These are phyloP conservation scores for Leucozona laternaria DNA, from an alignment of 2,888 invertebrate species.

Conservation along the genomic window DNA sequence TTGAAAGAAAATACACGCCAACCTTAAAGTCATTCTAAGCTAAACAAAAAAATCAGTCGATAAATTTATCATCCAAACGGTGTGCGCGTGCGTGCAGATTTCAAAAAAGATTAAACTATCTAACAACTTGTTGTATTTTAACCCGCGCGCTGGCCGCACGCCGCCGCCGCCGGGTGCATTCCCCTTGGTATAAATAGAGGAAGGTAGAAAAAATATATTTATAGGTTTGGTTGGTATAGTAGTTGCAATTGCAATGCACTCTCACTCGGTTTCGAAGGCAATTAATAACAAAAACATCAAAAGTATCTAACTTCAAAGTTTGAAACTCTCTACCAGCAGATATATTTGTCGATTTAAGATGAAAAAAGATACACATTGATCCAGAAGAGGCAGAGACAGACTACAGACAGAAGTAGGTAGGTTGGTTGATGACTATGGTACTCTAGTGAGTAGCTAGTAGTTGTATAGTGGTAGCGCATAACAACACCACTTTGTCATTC, in stretches of 20 bases:
- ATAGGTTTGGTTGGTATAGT: neutral
- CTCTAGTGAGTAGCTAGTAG: neutral
- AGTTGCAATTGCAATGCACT: conserved; percentile 50
- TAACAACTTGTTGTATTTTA: conserved; percentile 2
- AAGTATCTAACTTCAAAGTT: conserved; percentile 25
- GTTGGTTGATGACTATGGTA: neutral
- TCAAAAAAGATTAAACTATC: conserved; percentile 27
- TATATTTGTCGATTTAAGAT: conserved; percentile 28
- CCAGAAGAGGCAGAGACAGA: conserved; percentile 20
- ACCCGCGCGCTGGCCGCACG: too few relatives aligned
- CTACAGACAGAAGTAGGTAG: neutral
- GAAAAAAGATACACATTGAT: conserved; percentile 59
- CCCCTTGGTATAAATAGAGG: neutral
- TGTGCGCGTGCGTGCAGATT: conserved; percentile 68
- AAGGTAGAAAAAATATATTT: conserved; percentile 2
- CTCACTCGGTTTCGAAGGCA: conserved; percentile 56
- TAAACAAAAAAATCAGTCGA: conserved; percentile 17
- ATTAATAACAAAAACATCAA: conserved; percentile 12
- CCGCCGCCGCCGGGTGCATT: too few relatives aligned
- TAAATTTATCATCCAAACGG: conserved; percentile 21
- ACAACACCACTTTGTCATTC: conserved; percentile 74
- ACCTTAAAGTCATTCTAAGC: neutral
- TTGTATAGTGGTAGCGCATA: conserved; percentile 66
- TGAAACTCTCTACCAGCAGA: conserved; percentile 45
- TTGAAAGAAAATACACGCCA: neutral